Evolutionary conservation across 2,113 vertebrate species (phyloP).

Genomic region (Dromaius novaehollandiae): DNA sequence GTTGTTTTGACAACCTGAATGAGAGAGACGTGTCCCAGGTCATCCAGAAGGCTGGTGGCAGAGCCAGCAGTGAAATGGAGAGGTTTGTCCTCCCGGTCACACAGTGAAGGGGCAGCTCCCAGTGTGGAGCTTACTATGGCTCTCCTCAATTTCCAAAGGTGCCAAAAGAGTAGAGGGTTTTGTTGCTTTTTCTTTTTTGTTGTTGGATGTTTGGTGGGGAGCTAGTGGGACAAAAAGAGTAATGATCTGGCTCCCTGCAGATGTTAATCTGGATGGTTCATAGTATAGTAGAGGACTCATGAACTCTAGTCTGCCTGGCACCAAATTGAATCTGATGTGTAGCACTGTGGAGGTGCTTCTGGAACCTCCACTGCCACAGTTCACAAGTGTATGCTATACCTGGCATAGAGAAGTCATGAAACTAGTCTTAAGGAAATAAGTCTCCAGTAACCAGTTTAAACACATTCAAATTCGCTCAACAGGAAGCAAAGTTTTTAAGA

Average conservation of each 20-base stretch:
- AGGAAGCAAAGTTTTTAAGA: neutral
- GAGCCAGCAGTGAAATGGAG: neutral
- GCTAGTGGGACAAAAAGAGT: neutral
- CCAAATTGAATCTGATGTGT: neutral
- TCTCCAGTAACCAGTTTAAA: neutral
- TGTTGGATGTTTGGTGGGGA: neutral
- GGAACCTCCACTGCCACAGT: neutral
- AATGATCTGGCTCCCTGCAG: rapidly evolving
- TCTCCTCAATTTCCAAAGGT: neutral
- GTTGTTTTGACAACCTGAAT: neutral
- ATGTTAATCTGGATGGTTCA: neutral
- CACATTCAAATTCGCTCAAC: neutral
- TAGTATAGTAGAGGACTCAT: neutral
- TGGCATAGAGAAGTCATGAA: neutral
- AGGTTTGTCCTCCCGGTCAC: rapidly evolving
- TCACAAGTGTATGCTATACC: neutral
- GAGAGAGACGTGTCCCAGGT: neutral
- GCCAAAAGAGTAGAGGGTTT: rapidly evolving
- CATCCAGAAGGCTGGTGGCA: neutral
- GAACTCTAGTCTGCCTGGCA: neutral
- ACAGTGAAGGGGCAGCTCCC: rapidly evolving
- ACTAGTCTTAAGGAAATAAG: neutral
- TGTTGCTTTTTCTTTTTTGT: neutral
- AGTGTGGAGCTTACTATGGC: rapidly evolving
- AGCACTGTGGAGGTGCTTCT: neutral